phyloP scores from a whole-genome alignment of 2,113 vertebrate species.

The Entelurus aequoreus region DNA sequence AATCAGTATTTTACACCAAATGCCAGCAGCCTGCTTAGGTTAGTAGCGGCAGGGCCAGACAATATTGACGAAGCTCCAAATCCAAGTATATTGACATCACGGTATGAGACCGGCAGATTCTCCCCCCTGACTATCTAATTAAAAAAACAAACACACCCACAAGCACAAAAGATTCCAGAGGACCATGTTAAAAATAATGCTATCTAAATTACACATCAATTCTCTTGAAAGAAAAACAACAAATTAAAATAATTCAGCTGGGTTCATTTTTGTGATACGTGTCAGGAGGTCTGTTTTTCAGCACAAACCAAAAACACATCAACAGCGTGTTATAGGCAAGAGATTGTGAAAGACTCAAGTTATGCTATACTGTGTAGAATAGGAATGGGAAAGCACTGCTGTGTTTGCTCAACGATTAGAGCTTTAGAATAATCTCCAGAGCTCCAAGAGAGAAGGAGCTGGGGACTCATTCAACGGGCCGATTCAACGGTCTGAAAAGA shows the following conservation, averaged over 20 bases:
- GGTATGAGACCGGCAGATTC: slow-evolving; percentile 65
- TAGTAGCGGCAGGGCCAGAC: slow-evolving; percentile 66
- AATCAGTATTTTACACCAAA: slow-evolving; percentile 78
- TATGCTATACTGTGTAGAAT: slow-evolving; percentile 87
- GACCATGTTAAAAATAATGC: slow-evolving; percentile 72
- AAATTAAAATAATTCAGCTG: slow-evolving; percentile 47
- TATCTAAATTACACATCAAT: slow-evolving; percentile 71
- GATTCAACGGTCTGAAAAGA: slow-evolving; percentile 99
- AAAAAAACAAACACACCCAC: slow-evolving; percentile 74
- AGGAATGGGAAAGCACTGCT: slow-evolving; percentile 90
- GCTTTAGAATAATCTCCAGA: slow-evolving; percentile 98
- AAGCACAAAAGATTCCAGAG: slow-evolving; percentile 71
- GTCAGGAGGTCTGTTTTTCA: slow-evolving; percentile 59
- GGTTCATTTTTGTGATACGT: slow-evolving; percentile 42
- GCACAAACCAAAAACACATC: slow-evolving; percentile 52
- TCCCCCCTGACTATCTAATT: slow-evolving; percentile 73
- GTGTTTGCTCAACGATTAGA: slow-evolving; percentile 99
- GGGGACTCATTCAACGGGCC: slow-evolving; percentile 96
- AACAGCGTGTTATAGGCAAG: slow-evolving; percentile 54
- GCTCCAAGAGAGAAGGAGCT: slow-evolving; percentile 94
- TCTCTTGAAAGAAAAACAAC: slow-evolving; percentile 57
- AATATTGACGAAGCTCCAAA: slow-evolving; percentile 75
- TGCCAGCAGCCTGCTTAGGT: slow-evolving; percentile 74
- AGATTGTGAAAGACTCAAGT: slow-evolving; percentile 68
- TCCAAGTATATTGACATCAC: slow-evolving; percentile 73